A percentile compares a stretch with the other conserved stretches of the same genome.
phyloP scores from a whole-genome alignment of 2,113 vertebrate species.

The Engraulis encrasicolus region DNA sequence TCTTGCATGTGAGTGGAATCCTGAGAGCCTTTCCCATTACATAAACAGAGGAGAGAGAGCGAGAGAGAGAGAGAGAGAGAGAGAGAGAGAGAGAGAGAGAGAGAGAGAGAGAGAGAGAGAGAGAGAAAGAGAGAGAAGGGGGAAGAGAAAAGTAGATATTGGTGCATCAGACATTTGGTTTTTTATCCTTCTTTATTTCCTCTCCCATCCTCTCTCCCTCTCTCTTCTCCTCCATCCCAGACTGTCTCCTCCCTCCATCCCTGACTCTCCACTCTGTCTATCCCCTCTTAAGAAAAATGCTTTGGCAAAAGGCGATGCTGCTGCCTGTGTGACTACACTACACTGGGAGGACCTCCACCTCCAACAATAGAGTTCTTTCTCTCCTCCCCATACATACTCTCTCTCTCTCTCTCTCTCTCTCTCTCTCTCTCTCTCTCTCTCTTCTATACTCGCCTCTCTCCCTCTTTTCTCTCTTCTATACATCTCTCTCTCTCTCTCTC shows the following conservation, averaged over 20 bases:
- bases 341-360: conserved; percentile 7
- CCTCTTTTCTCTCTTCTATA: too few relatives aligned
- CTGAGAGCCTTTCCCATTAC: conserved; percentile 49
- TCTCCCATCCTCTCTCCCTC: background rate
- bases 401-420: too few relatives aligned
- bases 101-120: conserved; percentile 22
- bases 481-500: too few relatives aligned
- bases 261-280: background rate
- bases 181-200: background rate
- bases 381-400: too few relatives aligned
- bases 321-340: conserved; percentile 25
- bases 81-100: too few relatives aligned
- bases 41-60: conserved; percentile 30
- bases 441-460: too few relatives aligned
- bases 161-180: conserved; percentile 27
- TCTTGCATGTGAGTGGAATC: conserved; percentile 37
- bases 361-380: background rate
- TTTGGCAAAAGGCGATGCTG: background rate
- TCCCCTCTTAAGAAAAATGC: background rate
- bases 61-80: conserved; percentile 9
- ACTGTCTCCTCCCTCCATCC: background rate
- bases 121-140: conserved; percentile 19
- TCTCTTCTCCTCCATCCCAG: conserved; percentile 6
- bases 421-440: too few relatives aligned
- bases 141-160: conserved; percentile 30